phyloP scores from a whole-genome alignment of 2,888 invertebrate genomes.

The Colletes collaris region DNA sequence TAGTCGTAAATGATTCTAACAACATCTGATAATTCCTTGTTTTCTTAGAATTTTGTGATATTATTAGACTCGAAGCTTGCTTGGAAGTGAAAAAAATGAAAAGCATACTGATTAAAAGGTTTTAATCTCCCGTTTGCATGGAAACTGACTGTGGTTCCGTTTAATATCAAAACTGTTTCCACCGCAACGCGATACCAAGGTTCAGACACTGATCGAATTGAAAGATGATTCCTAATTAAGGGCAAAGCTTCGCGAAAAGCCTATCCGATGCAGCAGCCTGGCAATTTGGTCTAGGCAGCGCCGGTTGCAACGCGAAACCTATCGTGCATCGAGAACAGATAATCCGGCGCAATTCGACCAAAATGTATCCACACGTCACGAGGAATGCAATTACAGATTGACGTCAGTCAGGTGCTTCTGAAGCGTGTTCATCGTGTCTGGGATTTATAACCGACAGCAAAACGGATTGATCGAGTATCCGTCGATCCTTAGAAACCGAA shows the following conservation, averaged over 20 bases:
- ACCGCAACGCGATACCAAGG: background rate
- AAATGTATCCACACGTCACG: conserved; percentile 67
- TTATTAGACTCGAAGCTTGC: too few species aligned
- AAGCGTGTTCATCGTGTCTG: conserved; percentile 50
- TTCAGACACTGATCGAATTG: background rate
- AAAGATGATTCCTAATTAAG: conserved; percentile 42
- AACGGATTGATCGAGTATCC: conserved; percentile 18
- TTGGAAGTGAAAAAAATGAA: too few species aligned
- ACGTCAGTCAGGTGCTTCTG: conserved; percentile 61
- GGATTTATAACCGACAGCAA: conserved; percentile 33
- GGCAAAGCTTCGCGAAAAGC: conserved; percentile 28
- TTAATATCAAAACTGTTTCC: too few species aligned
- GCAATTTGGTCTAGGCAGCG: conserved; percentile 17
- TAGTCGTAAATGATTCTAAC: too few species aligned
- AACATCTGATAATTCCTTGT: too few species aligned
- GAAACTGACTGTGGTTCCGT: too few species aligned
- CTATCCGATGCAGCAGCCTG: conserved; percentile 5
- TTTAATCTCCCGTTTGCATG: too few species aligned
- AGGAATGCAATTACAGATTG: conserved; percentile 66
- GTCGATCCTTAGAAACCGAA: background rate
- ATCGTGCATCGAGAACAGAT: conserved; percentile 56
- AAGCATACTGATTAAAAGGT: too few species aligned
- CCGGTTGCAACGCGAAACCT: conserved; percentile 18
- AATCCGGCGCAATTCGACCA: conserved; percentile 61
- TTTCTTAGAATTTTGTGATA: too few species aligned